Evolutionary conservation across 2,113 vertebrate species (phyloP), one percentile per base, ranked within the genome.

Genomic region (Crotalus tigris): DNA sequence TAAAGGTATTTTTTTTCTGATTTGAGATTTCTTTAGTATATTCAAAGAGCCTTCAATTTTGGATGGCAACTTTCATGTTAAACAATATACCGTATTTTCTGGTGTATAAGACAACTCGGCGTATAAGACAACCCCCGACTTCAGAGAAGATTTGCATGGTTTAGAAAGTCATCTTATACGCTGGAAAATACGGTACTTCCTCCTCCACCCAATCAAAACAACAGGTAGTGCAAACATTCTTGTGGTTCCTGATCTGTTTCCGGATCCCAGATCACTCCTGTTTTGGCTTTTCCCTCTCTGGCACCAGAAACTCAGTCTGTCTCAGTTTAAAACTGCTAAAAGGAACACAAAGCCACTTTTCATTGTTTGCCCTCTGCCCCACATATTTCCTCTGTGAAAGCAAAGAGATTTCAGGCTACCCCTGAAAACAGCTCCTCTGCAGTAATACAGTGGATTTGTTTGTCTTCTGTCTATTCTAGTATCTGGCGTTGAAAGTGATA

Each of bases 201-300:
- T 51, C 15, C 0, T 93, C 92, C 92, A 95, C 94, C 49, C 49
- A 9, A 94, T 96, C 96, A 96, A 93, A 95, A 94, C 95, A 96
- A 95, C 96, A 96, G 95, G 96, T 97, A 96, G 91, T 90, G 89
- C 92, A 96, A 95, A 95, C 94, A 93, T 89, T 95, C 93, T 91
- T 87, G 91, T 17, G 3, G 0, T 17, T 93, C 94, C 94, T 94
- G 88, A 93, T 7, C 93, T 90, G 92, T 94, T 93, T 95, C 57
- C n/a, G 0, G 91, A 44, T 92, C 85, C 91, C 44, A 2, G 0
- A 0, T 10, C 0, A 91, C 92, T 85, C 85, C 91, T 95, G 64
- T 92, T 92, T 86, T 85, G 88, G n/a, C 46, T 90, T 39, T 92
- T 89, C 49, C 24, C 11, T 93, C 21, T 46, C 53, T 57, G 44